These are phyloP conservation scores for Laticauda colubrina DNA, from an alignment of 2,113 vertebrate species.

Conservation along the genomic window DNA sequence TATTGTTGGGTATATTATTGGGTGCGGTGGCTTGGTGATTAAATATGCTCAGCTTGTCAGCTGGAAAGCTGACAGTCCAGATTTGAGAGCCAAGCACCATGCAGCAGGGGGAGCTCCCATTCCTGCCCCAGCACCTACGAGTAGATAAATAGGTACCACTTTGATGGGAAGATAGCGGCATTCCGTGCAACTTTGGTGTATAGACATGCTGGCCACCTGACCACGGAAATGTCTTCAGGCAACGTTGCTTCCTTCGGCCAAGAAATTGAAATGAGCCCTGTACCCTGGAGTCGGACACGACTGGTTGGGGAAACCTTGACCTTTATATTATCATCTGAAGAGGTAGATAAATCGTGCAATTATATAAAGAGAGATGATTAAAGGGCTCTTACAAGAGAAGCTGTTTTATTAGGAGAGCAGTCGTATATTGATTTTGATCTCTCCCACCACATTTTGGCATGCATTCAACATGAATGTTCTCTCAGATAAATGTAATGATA, in stretches of 20 bases:
- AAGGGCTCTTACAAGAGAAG: background rate
- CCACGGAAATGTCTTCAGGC: background rate
- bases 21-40: too few species aligned
- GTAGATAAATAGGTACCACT: background rate
- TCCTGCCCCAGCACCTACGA: background rate
- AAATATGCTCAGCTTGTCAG: too few species aligned
- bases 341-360: background rate
- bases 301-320: background rate
- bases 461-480: background rate
- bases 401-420: background rate
- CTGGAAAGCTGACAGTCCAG: too few species aligned
- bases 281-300: background rate
- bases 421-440: background rate
- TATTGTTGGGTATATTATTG: background rate
- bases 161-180: background rate
- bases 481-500: slow-evolving; percentile 7
- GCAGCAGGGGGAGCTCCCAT: too few species aligned
- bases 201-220: background rate
- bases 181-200: background rate
- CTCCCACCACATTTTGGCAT: background rate
- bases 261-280: background rate
- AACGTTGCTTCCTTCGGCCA: background rate
- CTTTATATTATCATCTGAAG: background rate
- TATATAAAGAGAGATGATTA: background rate
- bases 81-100: too few species aligned